These are phyloP conservation scores for Syngnathus scovelli DNA, from an alignment of 2,113 vertebrate genomes.

Conservation along the genomic window DNA sequence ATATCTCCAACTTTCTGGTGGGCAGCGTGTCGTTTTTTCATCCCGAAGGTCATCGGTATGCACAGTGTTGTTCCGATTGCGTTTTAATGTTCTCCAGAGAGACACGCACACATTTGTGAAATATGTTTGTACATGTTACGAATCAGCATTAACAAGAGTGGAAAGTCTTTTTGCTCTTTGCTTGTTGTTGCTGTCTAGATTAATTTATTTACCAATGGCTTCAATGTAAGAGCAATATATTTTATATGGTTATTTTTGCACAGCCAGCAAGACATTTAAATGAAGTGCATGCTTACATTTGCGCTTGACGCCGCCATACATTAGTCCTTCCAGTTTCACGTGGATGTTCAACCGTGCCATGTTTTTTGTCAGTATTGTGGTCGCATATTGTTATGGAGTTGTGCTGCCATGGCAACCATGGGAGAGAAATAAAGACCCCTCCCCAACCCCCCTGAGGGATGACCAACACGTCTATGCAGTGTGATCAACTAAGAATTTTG, in stretches of 20 bases:
- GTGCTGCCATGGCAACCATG: constrained; percentile 66
- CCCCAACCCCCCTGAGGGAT: constrained; percentile 39
- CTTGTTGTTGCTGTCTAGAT: constrained; percentile 79
- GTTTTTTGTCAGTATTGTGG: constrained; percentile 67
- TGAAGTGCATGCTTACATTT: constrained; percentile 68
- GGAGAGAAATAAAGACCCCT: constrained; percentile 63
- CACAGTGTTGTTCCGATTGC: constrained; percentile 68
- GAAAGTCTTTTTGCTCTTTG: constrained; percentile 54
- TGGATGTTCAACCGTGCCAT: constrained; percentile 65
- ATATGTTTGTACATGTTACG: constrained; percentile 76
- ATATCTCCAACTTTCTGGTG: neutral
- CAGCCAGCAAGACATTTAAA: constrained; percentile 77
- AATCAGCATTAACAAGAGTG: constrained; percentile 67
- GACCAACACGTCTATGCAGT: constrained; percentile 14
- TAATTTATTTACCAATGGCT: constrained; percentile 89
- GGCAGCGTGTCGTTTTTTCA: neutral
- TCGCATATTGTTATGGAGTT: constrained; percentile 69
- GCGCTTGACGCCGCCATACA: constrained; percentile 51
- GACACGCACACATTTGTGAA: constrained; percentile 50
- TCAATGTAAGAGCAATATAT: constrained; percentile 87
- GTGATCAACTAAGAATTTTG: neutral
- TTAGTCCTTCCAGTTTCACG: constrained; percentile 68
- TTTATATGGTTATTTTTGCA: constrained; percentile 96
- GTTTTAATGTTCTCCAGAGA: constrained; percentile 52
- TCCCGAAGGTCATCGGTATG: constrained; percentile 55